Evolutionary conservation across 2,797 vertebrate species (phyloP).

Genomic region (Enteromius anoplus): DNA sequence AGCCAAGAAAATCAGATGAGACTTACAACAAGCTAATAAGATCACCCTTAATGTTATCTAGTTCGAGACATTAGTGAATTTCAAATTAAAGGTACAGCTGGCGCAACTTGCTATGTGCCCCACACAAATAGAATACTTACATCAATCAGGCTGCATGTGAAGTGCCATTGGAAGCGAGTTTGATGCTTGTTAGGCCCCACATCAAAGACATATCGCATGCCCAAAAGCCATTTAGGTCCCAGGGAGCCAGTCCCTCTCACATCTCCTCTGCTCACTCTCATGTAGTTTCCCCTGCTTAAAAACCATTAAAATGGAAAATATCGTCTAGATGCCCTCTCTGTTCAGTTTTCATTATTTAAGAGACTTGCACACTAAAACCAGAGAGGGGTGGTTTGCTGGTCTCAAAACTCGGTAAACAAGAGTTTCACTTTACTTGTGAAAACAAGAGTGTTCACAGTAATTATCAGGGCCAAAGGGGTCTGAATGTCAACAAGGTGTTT

Average conservation of each 20-base stretch:
- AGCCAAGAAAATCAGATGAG: slow-evolving; percentile 1
- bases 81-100: slow-evolving; percentile 81
- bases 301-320: slow-evolving; percentile 77
- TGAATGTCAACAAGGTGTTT: slow-evolving; percentile 67
- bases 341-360: slow-evolving; percentile 73
- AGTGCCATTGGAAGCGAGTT: slow-evolving; percentile 64
- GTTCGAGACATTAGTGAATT: slow-evolving; percentile 78
- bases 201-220: slow-evolving; percentile 76
- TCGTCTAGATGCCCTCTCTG: slow-evolving; percentile 67
- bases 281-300: slow-evolving; percentile 71
- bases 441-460: slow-evolving; percentile 71
- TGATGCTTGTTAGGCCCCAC: slow-evolving; percentile 77
- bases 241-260: slow-evolving; percentile 70
- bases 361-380: slow-evolving; percentile 60
- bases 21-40: slow-evolving; percentile 74
- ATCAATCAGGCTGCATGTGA: slow-evolving; percentile 72
- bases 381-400: slow-evolving; percentile 62
- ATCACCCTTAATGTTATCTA: slow-evolving; percentile 67
- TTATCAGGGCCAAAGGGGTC: slow-evolving; percentile 68
- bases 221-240: slow-evolving; percentile 78
- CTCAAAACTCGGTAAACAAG: slow-evolving; percentile 74
- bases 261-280: slow-evolving; percentile 57
- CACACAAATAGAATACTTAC: slow-evolving; percentile 68
- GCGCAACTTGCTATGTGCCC: slow-evolving; percentile 68
- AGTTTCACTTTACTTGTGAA: slow-evolving; percentile 56